Base-by-base conservation (phyloP, 2,888 invertebrate genomes). In the Diaprepes abbreviatus region DNA sequence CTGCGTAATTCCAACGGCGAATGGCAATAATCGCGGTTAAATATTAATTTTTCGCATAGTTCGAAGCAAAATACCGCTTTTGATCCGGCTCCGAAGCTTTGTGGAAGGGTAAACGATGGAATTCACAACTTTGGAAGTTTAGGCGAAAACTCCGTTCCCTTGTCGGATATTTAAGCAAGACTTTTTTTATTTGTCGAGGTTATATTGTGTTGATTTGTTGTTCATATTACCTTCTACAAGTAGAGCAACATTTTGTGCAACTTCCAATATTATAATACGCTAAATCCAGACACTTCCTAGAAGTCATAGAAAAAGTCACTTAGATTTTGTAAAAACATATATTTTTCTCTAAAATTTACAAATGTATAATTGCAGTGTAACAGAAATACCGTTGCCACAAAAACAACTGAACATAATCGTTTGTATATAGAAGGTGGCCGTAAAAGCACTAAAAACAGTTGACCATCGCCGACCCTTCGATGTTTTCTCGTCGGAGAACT, bases 31-130 rank as follows among this genome's bases (percentile, higher is more conserved):
- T 70, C 69, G 72, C 66, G 78, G 81, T 78, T 77, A 81, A 80
- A 81, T 82, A 83, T 82, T 83, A 83, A 83, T 83, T 83, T 83
- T 83, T 83, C 82, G 81, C 83, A 83, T 83, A 83, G 83, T 83
- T 83, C 79, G 79, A 79, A 77, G 65, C 67, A 57, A 60, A 45
- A 70, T 62, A 68, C 67, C 67, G 64, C 63, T 64, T 66, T 69
- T 69, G 69, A 69, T 69, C 63, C 69, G 58, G 52, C 9, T 59
- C n/a, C n/a, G 14, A 36, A 1, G 36, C 57, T 62, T 63, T 66
- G 54, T 62, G 60, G 17, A 64, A 69, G 69, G 69, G 63, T 58
- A 57, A 52, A 64, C 58, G 64, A 21, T 58, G 69, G 69, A 52
- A 43, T 28, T 43, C 14, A 28, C 31, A 28, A 45, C 45, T 45